phyloP scores from a whole-genome alignment of 2,888 invertebrate species.

The Amiota mariae region DNA sequence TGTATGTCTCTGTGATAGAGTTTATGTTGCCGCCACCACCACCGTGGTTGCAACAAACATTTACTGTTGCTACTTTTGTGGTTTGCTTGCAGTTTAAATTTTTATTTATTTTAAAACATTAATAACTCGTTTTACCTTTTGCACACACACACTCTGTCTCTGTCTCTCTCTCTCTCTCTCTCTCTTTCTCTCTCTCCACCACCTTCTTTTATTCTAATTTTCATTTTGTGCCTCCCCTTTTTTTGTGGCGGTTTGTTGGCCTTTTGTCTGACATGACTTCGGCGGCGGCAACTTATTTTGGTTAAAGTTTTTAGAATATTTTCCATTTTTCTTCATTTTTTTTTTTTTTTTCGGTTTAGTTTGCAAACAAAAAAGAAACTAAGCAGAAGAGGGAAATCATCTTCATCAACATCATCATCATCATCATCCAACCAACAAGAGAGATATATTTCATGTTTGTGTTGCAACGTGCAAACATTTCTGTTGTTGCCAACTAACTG shows the following conservation, averaged over 20 bases:
- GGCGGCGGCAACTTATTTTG: no score
- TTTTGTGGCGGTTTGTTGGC: neutral
- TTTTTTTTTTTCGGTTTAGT: no score
- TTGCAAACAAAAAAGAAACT: no score
- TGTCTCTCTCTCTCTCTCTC: no score
- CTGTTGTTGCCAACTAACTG: constrained; percentile 14
- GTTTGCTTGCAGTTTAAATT: constrained; percentile 56
- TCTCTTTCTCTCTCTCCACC: no score
- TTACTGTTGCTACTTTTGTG: constrained; percentile 37
- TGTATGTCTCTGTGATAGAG: neutral
- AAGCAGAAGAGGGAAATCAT: neutral
- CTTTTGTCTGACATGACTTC: no score
- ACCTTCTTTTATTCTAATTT: neutral
- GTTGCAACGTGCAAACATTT: constrained; percentile 53
- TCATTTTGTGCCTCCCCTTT: neutral
- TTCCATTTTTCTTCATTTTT: no score
- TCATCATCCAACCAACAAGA: neutral
- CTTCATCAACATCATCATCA: neutral
- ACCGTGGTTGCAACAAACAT: neutral
- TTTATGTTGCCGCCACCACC: neutral
- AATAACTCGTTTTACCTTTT: constrained; percentile 28
- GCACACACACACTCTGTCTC: no score
- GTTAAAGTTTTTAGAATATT: no score
- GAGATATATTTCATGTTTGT: constrained; percentile 25
- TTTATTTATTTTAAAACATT: constrained; percentile 50